Conservation (phyloP, 2,113 vertebrate genomes). For the Mesoclemmys tuberculata region DNA sequence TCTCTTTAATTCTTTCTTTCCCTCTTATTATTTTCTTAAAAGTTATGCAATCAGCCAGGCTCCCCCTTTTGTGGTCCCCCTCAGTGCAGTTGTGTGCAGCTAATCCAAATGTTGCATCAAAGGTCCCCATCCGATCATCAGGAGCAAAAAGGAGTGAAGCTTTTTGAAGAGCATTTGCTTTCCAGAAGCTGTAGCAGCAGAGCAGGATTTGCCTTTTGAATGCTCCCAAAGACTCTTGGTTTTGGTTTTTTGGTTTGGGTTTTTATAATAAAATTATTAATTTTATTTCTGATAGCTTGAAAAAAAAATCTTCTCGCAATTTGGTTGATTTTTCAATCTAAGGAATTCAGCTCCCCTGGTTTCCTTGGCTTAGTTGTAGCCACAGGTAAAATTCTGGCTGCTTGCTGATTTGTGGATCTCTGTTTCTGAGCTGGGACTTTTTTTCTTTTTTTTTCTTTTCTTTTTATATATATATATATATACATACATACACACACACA, state of each 20-base stretch:
- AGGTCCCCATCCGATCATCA: slow-evolving; percentile 69
- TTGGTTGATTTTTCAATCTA: slow-evolving; percentile 65
- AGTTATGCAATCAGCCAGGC: slow-evolving; percentile 71
- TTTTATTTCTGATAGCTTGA: slow-evolving; percentile 44
- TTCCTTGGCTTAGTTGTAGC: slow-evolving; percentile 78
- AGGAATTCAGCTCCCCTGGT: slow-evolving; percentile 78
- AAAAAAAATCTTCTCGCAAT: slow-evolving; percentile 51
- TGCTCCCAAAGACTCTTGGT: slow-evolving; percentile 77
- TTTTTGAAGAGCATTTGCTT: slow-evolving; percentile 62
- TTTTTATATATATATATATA: background rate
- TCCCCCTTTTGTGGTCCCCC: slow-evolving; percentile 67
- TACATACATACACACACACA: no score
- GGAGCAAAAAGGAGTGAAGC: slow-evolving; percentile 62
- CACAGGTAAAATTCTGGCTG: slow-evolving; percentile 85
- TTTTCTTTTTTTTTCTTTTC: background rate
- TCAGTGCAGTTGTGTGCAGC: slow-evolving; percentile 65
- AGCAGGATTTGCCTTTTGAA: slow-evolving; percentile 65
- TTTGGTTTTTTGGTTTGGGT: background rate
- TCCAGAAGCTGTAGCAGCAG: slow-evolving; percentile 76
- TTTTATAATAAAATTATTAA: slow-evolving; percentile 11
- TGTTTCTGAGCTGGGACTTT: slow-evolving; percentile 86
- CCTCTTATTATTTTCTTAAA: slow-evolving; percentile 65
- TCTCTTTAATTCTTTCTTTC: slow-evolving; percentile 47
- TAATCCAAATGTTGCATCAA: slow-evolving; percentile 73
- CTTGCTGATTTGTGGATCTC: slow-evolving; percentile 79